Evolutionary conservation across 2,888 invertebrate species (phyloP).

Genomic region (Plagiodera versicolora): DNA sequence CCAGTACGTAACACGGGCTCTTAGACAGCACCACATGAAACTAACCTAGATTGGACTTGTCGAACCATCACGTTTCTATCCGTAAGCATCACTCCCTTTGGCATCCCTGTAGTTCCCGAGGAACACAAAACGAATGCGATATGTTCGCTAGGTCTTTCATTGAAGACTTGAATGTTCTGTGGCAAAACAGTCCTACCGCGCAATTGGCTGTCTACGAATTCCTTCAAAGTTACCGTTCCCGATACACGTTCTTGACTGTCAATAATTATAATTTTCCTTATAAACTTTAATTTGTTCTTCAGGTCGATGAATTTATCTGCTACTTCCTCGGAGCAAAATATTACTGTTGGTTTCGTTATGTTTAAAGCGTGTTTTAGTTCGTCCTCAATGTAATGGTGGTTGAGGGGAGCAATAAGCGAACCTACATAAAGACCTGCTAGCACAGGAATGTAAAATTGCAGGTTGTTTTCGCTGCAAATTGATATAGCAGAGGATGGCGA

Average conservation of each 20-base stretch:
- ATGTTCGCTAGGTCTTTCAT: slow-evolving; percentile 31
- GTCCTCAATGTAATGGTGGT: slow-evolving; percentile 37
- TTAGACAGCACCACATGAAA: neutral
- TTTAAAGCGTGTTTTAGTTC: slow-evolving; percentile 59
- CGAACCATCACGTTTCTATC: slow-evolving; percentile 56
- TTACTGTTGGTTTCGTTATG: slow-evolving; percentile 66
- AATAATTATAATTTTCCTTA: slow-evolving; percentile 61
- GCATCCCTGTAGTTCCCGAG: slow-evolving; percentile 70
- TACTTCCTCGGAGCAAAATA: slow-evolving; percentile 65
- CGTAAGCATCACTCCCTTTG: slow-evolving; percentile 67
- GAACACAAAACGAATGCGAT: slow-evolving; percentile 58
- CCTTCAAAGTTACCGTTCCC: slow-evolving; percentile 21
- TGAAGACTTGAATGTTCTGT: slow-evolving; percentile 23
- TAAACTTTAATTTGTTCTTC: slow-evolving; percentile 38
- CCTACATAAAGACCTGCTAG: slow-evolving; percentile 41
- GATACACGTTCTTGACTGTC: slow-evolving; percentile 42
- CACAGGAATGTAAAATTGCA: slow-evolving; percentile 40
- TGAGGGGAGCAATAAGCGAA: slow-evolving; percentile 38
- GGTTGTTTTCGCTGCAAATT: slow-evolving; percentile 42
- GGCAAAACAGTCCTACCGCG: slow-evolving; percentile 12
- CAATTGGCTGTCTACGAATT: slow-evolving; percentile 19
- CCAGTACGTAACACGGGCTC: neutral
- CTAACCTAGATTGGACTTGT: slow-evolving; percentile 26
- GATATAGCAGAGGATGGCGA: slow-evolving; percentile 35
- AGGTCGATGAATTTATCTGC: slow-evolving; percentile 60